A percentile compares a stretch with the other conserved stretches of the same genome.
Evolutionary conservation across 1,140 invertebrate species (phyloP).

Genomic region (Vanessa atalanta): DNA sequence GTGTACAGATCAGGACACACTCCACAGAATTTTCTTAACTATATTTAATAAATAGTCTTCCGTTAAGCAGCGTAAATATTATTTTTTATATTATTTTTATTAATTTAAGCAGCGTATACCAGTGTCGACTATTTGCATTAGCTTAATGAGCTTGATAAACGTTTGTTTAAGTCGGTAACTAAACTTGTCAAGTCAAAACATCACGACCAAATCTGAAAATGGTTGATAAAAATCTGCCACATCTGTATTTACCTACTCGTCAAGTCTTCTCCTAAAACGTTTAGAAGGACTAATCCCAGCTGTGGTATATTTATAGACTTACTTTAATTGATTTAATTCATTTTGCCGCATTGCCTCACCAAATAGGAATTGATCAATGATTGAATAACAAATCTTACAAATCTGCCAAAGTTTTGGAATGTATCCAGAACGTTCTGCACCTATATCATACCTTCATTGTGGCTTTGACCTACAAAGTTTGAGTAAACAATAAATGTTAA

Average conservation of each 20-base stretch:
- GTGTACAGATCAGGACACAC: no score
- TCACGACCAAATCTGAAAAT: no score
- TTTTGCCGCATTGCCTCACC: slow-evolving; percentile 23
- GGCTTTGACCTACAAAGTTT: slow-evolving; percentile 6
- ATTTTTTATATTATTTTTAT: no score
- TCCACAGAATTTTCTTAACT: no score
- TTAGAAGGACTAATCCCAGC: background rate
- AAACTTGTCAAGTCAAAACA: background rate
- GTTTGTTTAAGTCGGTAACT: background rate
- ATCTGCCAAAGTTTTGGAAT: slow-evolving; percentile 32
- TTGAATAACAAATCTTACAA: slow-evolving; percentile 28
- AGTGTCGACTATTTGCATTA: background rate
- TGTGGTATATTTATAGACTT: background rate
- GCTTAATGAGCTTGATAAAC: slow-evolving; percentile 1
- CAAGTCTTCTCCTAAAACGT: background rate
- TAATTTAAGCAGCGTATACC: background rate
- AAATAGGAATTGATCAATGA: slow-evolving; percentile 24
- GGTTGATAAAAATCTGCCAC: no score
- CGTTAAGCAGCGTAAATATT: no score
- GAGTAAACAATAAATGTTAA: no score
- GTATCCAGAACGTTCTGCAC: slow-evolving; percentile 31
- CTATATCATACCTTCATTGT: slow-evolving; percentile 8
- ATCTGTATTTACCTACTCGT: no score
- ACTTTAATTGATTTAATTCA: slow-evolving; percentile 6
- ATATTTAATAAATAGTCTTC: no score